Evolutionary conservation across 1,140 invertebrate species (phyloP).

Genomic region (Neotoxoptera formosana): DNA sequence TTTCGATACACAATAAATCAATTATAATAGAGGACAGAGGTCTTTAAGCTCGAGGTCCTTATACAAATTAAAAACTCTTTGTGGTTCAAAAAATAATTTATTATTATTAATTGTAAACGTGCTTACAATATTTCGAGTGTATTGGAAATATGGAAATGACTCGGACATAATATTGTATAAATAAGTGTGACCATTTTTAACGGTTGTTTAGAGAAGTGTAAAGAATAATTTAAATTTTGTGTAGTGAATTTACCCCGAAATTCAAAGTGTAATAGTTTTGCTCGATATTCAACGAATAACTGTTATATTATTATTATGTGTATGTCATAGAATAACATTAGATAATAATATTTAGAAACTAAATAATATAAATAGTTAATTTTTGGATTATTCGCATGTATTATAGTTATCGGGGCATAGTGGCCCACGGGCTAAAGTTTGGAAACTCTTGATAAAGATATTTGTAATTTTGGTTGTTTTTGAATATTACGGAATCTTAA

Average conservation of each 20-base stretch:
- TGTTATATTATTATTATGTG: not conserved
- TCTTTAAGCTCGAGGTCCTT: not conserved
- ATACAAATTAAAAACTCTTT: too few species aligned
- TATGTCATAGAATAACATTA: not conserved
- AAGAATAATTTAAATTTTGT: not conserved
- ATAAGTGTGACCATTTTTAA: not conserved
- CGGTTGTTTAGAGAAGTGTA: not conserved
- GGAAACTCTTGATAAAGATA: not conserved
- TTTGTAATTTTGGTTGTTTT: not conserved
- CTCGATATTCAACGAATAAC: not conserved
- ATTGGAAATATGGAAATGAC: not conserved
- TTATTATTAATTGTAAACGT: not conserved
- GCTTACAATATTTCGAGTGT: not conserved
- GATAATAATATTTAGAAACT: not conserved
- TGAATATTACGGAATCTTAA: not conserved
- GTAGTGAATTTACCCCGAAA: not conserved
- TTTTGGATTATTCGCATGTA: not conserved
- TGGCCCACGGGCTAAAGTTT: not conserved
- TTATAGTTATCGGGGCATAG: not conserved
- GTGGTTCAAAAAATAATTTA: too few species aligned
- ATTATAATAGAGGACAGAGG: not conserved
- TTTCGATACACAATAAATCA: not conserved
- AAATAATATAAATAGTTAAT: not conserved
- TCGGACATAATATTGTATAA: not conserved
- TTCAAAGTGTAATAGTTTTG: not conserved